These are phyloP conservation scores for Stenichneumon culpator DNA, from an alignment of 2,888 invertebrate species.

Conservation along the genomic window DNA sequence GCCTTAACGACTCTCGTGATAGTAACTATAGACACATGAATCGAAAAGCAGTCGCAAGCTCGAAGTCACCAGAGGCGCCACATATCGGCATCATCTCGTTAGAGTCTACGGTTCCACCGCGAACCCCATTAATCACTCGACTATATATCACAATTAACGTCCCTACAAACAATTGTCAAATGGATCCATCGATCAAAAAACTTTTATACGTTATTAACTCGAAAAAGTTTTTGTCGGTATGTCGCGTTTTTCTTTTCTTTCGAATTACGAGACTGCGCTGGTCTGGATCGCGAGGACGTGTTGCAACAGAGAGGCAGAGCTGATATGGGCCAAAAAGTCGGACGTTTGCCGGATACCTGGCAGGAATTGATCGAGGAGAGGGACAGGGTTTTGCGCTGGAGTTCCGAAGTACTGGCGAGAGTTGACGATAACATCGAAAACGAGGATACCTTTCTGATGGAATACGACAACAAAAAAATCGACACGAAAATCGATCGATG, in stretches of 20 bases:
- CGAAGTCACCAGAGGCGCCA: slow-evolving; percentile 14
- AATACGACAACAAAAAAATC: slow-evolving; percentile 72
- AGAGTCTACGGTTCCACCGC: slow-evolving; percentile 30
- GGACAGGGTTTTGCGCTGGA: slow-evolving; percentile 76
- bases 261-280: slow-evolving; percentile 13
- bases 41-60: slow-evolving; percentile 2
- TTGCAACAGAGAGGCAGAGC: not conserved
- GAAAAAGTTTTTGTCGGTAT: not conserved
- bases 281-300: not conserved
- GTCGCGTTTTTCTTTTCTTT: not conserved
- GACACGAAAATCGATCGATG: slow-evolving; percentile 74
- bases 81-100: slow-evolving; percentile 4
- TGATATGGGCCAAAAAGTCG: slow-evolving; percentile 76
- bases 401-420: slow-evolving; percentile 75
- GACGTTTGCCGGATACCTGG: slow-evolving; percentile 76
- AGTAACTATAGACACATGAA: not conserved
- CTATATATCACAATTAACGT: slow-evolving; percentile 5
- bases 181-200: slow-evolving; percentile 14
- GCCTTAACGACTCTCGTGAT: too few species aligned
- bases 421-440: slow-evolving; percentile 74
- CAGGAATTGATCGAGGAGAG: slow-evolving; percentile 71
- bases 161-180: slow-evolving; percentile 13
- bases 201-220: not conserved
- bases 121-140: slow-evolving; percentile 23
- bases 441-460: slow-evolving; percentile 75